Base-by-base conservation (phyloP, 1,140 invertebrate genomes). In the Branchinecta lynchi region DNA sequence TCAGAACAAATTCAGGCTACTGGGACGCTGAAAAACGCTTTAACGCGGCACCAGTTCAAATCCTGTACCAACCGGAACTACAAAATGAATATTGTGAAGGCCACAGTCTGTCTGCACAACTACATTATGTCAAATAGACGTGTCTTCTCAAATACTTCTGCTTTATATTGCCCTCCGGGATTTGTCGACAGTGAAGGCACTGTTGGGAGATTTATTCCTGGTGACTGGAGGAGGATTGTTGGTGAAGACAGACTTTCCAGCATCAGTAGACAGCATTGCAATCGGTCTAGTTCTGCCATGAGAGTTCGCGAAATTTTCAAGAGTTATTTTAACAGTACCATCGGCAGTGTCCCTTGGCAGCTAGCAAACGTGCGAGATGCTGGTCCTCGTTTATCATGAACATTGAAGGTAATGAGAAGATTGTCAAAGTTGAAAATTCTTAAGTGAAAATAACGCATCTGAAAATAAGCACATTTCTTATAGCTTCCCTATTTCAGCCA, bases 11-110 rank as follows among this genome's bases (percentile, higher is more conserved):
- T 32, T 32, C 32, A 32, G 5, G 32, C 32, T 32, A 32, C 32
- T 32, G 32, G 32, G 32, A 32, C 32, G n/a, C 32, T 32, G 32
- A 1, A 32, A 32, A 32, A 32, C 32, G 5, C 32, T 32, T 32
- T 32, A 32, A 32, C 32, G 2, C 32, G 32, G 32, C 32, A 32
- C 32, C 32, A 32, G 32, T 32, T 32, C 32, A 3, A 32, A 32
- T 5, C 32, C 32, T 32, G n/a, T n/a, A n/a, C n/a, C n/a, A n/a
- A n/a, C n/a, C n/a, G n/a, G n/a, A n/a, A n/a, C n/a, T n/a, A n/a
- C n/a, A n/a, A n/a, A n/a, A n/a, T n/a, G n/a, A n/a, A 60, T 20
- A 60, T 60, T 60, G 51, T 60, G 12, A 60, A 60, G 51, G 51
- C 51, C 17, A 60, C 51, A 60, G 17, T 60, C 3, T 60, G 51